A percentile compares a stretch with the other conserved stretches of the same genome.
phyloP scores from a whole-genome alignment of 2,113 vertebrate species.

The Equus quagga region DNA sequence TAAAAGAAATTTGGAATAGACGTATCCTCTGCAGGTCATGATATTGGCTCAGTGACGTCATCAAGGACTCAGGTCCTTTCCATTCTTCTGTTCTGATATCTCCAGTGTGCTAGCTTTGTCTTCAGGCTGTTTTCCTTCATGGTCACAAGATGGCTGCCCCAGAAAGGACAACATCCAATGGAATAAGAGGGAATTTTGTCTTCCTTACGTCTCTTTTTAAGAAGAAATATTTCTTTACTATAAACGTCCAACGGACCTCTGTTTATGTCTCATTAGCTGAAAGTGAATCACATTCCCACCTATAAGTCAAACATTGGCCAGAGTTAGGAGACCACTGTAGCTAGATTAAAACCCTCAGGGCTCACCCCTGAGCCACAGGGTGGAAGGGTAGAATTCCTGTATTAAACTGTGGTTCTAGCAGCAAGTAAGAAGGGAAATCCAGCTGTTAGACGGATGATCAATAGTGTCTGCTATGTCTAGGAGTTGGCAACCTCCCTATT shows the following conservation, averaged over 20 bases:
- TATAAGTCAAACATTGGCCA: not conserved
- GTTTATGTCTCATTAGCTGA: not conserved
- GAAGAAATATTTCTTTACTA: not conserved
- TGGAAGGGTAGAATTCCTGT: not conserved
- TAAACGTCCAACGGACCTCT: not conserved
- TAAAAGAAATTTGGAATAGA: not conserved
- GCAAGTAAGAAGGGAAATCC: not conserved
- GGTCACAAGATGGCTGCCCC: not conserved
- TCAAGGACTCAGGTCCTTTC: not conserved
- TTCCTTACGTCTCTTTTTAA: not conserved
- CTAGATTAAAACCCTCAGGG: not conserved
- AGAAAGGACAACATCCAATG: not conserved
- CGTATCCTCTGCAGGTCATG: not conserved
- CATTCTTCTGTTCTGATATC: not conserved
- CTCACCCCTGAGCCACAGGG: not conserved
- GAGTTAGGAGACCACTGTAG: not conserved
- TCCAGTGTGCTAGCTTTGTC: not conserved
- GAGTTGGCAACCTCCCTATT: not conserved
- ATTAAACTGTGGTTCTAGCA: not conserved
- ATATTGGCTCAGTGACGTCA: not conserved
- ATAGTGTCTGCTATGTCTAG: not conserved
- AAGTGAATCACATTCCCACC: not conserved
- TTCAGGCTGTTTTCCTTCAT: not conserved
- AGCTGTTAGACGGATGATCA: not conserved
- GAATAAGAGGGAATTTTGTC: not conserved